phyloP scores from a whole-genome alignment of 2,113 vertebrate genomes.

The Natator depressus region DNA sequence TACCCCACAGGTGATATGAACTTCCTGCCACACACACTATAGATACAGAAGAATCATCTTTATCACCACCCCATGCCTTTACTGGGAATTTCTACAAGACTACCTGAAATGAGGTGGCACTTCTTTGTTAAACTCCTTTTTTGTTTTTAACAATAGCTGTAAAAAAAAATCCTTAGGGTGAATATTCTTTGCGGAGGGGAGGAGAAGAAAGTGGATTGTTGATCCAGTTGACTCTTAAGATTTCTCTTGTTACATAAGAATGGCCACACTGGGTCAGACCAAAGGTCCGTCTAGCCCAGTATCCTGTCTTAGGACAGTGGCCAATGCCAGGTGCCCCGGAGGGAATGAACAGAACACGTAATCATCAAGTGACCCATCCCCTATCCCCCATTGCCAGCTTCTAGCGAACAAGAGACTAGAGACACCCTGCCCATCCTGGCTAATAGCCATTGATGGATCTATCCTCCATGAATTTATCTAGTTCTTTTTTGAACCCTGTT shows the following conservation, averaged over 20 bases:
- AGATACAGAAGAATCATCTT: rapidly evolving
- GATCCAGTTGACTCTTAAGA: not conserved
- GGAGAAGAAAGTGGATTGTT: not conserved
- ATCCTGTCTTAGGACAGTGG: too few species aligned
- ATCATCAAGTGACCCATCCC: too few species aligned
- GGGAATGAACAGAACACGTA: too few species aligned
- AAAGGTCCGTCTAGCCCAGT: too few species aligned
- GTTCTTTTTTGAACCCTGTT: too few species aligned
- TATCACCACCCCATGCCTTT: not conserved
- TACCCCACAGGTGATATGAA: not conserved
- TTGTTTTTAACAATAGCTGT: not conserved
- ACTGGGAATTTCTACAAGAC: not conserved
- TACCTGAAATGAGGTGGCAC: not conserved
- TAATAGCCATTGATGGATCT: too few species aligned
- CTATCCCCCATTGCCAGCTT: too few species aligned
- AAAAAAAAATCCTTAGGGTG: not conserved
- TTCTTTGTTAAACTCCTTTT: not conserved
- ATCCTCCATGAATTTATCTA: too few species aligned
- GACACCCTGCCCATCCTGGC: too few species aligned
- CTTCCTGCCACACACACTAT: not conserved
- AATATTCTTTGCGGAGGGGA: not conserved
- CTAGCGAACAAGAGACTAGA: too few species aligned
- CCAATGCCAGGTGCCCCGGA: too few species aligned
- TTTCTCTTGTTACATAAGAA: not conserved
- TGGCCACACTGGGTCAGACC: too few species aligned